Evolutionary conservation across 2,888 invertebrate species (phyloP), one percentile per base, ranked within the genome.

Genomic region (Epicampocera succincta): DNA sequence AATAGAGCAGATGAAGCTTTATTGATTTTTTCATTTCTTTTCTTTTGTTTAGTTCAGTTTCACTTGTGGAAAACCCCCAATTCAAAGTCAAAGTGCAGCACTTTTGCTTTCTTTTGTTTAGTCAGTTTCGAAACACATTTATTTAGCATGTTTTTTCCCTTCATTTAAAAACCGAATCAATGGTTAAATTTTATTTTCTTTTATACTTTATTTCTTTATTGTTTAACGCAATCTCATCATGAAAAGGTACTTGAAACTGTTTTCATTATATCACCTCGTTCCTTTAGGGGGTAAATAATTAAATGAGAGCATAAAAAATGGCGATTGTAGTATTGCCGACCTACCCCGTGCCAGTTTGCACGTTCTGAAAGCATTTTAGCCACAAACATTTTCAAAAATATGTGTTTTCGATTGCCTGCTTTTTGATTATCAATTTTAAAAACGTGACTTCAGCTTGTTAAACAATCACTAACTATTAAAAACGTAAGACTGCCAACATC

Each of bases 401-500:
- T 9, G 40, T 50, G 17, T 44, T 52, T 54, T 25, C 38, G 8
- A 29, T 60, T 61, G 15, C 40, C 52, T 75, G 65, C 42, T 75
- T 52, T 65, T 81, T 81, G 73, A 77, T 81, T 81, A 81, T 77
- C 81, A 73, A 69, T 65, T 58, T 74, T 48, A 9, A 66, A 71
- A 82, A 82, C 82, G 82, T 82, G 82, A 82, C 82, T 82, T 82
- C 71, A 71, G 74, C 60, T 82, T 74, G 74, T 75, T 71, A 82
- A 66, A 42, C 74, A 71, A 76, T 76, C 71, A 48, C 52, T 46
- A 74, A 42, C 66, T 58, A 75, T 40, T 63, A 42, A 61, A 56
- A 33, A 19, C 46, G 17, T 40, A 25, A 38, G 54, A 46, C 44
- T 48, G 15, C 13, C 38, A 44, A 50, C 17, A 33, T 44, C 25